Evolutionary conservation across 2,113 vertebrate species (phyloP), one percentile per base, ranked within the genome.

Genomic region (Lampris megalopsis): DNA sequence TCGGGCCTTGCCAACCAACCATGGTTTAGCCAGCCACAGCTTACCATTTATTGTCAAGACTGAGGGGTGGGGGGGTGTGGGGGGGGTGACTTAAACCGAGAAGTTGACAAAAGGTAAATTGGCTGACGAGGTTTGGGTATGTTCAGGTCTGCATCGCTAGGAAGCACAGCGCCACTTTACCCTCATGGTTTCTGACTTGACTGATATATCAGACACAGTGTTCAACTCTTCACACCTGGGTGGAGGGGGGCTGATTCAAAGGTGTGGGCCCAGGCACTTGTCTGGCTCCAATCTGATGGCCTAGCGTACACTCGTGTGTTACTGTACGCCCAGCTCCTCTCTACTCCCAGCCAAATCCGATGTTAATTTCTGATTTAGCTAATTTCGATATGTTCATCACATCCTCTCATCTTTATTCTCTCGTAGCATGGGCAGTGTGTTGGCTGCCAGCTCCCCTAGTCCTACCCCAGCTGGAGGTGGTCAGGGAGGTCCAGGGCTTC

Each of bases 341-440:
- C 24, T 24, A 24, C 24, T 24, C 24, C 24, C 24, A 24, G 24
- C 24, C 24, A 24, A 24, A 24, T 24, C 24, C 24, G 24, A 24
- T 24, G 24, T 24, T 24, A 24, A 24, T 24, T 24, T 0, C 0
- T 24, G 24, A 24, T 24, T 24, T 24, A 24, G 24, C 24, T 24
- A 24, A 9, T 50, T 50, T 10, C 7, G 5, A 63, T 47, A 65
- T 64, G n/a, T 36, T 60, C n/a, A 2, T 68, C 50, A 11, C 10
- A 37, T 81, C 53, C 77, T 70, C 6, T 10, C 68, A 77, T 49
- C 81, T 71, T 81, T 63, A 48, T 56, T 62, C 59, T 52, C 49
- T 73, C 24, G 73, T 74, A 95, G 82, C 59, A 96, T 96, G 95
- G 95, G 95, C 91, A 96, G 94, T 92, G 95, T 95, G 82, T 90